Percentiles rank a stretch among this genome's conserved stretches.
Conservation (phyloP, 2,113 vertebrate genomes). For the Ceuthmochares aereus region DNA sequence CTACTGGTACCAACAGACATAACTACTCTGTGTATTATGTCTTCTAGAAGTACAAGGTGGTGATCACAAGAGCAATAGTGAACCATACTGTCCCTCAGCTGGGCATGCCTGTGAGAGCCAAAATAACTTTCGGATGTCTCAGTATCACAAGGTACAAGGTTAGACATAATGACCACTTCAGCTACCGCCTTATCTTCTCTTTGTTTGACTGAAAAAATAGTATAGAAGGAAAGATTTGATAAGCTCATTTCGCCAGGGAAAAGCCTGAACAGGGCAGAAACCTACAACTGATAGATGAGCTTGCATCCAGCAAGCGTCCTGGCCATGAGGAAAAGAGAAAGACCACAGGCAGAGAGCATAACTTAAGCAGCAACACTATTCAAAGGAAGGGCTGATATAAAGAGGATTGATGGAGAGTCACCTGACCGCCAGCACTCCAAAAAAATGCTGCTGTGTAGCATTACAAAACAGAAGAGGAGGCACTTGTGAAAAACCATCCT, state of each 20-base stretch:
- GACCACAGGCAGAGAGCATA: background rate
- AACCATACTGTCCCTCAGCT: background rate
- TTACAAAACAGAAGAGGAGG: background rate
- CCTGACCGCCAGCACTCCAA: background rate
- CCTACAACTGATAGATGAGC: background rate
- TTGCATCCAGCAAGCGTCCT: background rate
- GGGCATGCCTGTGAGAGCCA: background rate
- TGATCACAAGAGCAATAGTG: background rate
- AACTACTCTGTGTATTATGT: background rate
- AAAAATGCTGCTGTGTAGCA: background rate
- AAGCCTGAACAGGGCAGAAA: background rate
- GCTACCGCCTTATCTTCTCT: background rate
- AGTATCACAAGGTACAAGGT: background rate
- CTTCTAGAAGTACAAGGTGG: background rate
- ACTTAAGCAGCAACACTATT: background rate
- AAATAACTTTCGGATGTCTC: slow-evolving; percentile 30
- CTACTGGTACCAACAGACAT: background rate
- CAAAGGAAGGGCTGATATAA: background rate
- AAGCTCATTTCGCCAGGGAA: slow-evolving; percentile 34
- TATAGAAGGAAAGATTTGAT: background rate
- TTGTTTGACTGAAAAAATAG: slow-evolving; percentile 22
- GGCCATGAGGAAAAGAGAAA: background rate
- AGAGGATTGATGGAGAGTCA: background rate
- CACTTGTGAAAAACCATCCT: background rate
- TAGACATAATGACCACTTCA: background rate